Base-by-base conservation (phyloP, 2,888 invertebrate species). In the Habroteleia sp. region DNA sequence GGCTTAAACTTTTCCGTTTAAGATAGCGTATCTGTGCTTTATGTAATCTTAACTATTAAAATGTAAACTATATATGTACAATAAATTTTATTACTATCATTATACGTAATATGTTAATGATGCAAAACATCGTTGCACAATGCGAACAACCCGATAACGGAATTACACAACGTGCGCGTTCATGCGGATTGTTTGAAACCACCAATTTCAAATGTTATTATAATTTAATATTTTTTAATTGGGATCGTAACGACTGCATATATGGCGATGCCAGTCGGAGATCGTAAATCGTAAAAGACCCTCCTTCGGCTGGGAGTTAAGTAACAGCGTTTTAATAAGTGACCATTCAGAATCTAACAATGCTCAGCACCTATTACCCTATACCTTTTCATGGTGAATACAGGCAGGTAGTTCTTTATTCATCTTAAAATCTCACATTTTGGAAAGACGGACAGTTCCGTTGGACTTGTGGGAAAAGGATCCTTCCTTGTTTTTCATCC, bases 241-340 rank as follows among this genome's bases (percentile, higher is more conserved):
- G 11, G 41, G 8, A 29, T 54, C 2, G 27, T 27, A 10, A 29
- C 25, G 8, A 2, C 4, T 25, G 25, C 16, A 5, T 10, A 29
- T 5, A 29, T 46, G 29, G 2, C 16, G 17, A 1, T 39, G 6
- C n/a, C 13, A n/a, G 10, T 11, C 11, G 10, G 11, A n/a, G 20
- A 16, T n/a, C 4, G 35, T 7, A 7, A 7, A 1, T 33, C 13
- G 11, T 6, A 16, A 1, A 10, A 11, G 20, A 39, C 20, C 52
- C 52, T 39, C 39, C 35, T 50, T 5, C 6, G 42, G 35, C 8
- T 5, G 8, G 48, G 14, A 41, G 44, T 25, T 11, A 29, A 41
- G 73, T 76, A 76, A 79, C 66, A 56, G 77, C 68, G 39, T 68
- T 79, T 80, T 76, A 79, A 80, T 76, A 77, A 77, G 77, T 76